Evolutionary conservation across 2,888 invertebrate species (phyloP).

Genomic region (Sesamia inferens): DNA sequence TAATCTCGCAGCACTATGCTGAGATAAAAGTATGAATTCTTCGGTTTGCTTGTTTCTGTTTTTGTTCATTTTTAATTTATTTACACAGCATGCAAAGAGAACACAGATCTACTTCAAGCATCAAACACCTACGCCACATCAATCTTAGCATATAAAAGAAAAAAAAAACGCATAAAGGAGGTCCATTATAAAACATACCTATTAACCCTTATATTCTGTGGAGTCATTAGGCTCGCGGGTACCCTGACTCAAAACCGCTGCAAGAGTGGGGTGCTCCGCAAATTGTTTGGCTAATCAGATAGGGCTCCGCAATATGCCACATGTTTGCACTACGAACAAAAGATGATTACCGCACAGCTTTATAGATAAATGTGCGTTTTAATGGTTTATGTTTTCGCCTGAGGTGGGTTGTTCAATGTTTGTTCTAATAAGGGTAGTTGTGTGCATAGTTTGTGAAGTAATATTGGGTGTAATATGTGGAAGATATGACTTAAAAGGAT

Average conservation of each 20-base stretch:
- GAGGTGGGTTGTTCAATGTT: conserved; percentile 35
- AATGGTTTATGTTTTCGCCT: conserved; percentile 38
- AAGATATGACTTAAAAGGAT: not conserved
- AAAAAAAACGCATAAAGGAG: conserved; percentile 65
- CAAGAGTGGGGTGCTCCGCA: conserved; percentile 65
- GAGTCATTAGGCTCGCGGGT: conserved; percentile 68
- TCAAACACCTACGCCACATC: conserved; percentile 20
- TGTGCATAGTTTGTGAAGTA: not conserved
- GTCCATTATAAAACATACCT: conserved; percentile 77
- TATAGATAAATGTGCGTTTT: conserved; percentile 70
- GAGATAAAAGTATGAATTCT: not conserved
- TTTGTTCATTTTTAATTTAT: not conserved
- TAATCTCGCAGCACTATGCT: not conserved
- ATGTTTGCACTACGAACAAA: conserved; percentile 77
- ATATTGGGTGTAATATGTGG: not conserved
- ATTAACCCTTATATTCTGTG: conserved; percentile 77
- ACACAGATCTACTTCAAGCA: not conserved
- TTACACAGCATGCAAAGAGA: not conserved
- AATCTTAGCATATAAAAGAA: conserved; percentile 48
- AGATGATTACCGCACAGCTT: conserved; percentile 71
- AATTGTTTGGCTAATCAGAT: conserved; percentile 87
- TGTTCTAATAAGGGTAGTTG: conserved; percentile 5
- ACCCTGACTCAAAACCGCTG: conserved; percentile 49
- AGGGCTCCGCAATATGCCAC: conserved; percentile 83
- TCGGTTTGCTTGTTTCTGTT: not conserved